phyloP scores from a whole-genome alignment of 2,888 invertebrate genomes.

The Ypsolopha sequella region DNA sequence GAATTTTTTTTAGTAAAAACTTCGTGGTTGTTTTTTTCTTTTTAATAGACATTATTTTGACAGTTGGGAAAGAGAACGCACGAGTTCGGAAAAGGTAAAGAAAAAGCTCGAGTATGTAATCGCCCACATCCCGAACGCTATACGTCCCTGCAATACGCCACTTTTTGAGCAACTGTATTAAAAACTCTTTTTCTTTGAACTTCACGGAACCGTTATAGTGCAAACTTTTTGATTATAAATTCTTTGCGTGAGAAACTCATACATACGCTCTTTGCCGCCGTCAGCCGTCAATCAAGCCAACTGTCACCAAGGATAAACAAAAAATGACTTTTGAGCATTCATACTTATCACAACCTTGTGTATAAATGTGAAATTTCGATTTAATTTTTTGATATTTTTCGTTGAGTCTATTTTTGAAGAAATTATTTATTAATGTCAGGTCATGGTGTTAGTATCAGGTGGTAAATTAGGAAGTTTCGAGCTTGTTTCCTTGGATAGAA shows the following conservation, averaged over 20 bases:
- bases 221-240: background rate
- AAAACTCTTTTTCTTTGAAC: no score
- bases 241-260: background rate
- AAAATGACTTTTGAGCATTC: slow-evolving; percentile 37
- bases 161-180: no score
- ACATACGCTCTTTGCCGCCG: background rate
- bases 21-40: no score
- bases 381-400: slow-evolving; percentile 59
- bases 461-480: slow-evolving; percentile 37
- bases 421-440: slow-evolving; percentile 58
- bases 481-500: slow-evolving; percentile 38
- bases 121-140: no score
- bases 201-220: background rate
- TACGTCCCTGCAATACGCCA: no score
- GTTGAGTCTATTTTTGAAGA: slow-evolving; percentile 63
- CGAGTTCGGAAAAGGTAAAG: no score
- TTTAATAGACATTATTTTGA: no score
- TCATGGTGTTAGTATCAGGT: slow-evolving; percentile 63
- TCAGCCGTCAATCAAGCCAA: slow-evolving; percentile 15
- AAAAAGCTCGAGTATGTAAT: no score
- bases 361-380: slow-evolving; percentile 40
- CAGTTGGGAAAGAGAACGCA: no score
- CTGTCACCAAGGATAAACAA: slow-evolving; percentile 19
- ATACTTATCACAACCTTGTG: slow-evolving; percentile 28
- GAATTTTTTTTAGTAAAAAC: no score